Base-by-base conservation (phyloP, 23 tunicate genomes). In the Aplidium turbinatum region DNA sequence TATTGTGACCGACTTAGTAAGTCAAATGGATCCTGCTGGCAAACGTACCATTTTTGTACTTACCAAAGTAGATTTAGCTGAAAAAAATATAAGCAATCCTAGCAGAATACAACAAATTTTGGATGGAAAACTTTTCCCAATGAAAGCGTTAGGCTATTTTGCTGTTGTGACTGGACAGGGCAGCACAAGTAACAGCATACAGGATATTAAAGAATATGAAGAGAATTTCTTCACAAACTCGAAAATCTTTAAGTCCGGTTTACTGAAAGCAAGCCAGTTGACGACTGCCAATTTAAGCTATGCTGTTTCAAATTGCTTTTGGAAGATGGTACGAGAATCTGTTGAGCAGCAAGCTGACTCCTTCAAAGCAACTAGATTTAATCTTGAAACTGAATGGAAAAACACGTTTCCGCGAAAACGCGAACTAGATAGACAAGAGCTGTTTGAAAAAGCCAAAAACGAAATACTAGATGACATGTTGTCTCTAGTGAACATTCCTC, bases 311-410 rank as follows among this genome's bases (percentile, higher is more conserved):
- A 80, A 83, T 1, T 82, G 95, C 84, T 95, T 95, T 63, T 95
- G 99, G 99, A 83, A 82, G 31, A 83, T 95, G 91, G 99, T 95
- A 9, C 66, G 90, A 1, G 90, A 83, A 33, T 88, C 96, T 0
- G 90, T 95, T 1, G 90, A 82, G 46, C 91, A 83, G 33, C 96
- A 95, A 36, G 91, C 95, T 0, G 91, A 82, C 47, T 69, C 83
- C 31, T 84, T 90, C 57, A 95, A 95, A 79, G 99, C 95, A 27
- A 80, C 90, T 13, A 26, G 95, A 35, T 95, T 95, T 57, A 88
- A 88, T 46, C 58, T 95, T n/a, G 99, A 95, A 52, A 83, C 99
- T 3, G 99, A 95, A 47, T 95, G 99, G 99, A 95, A 95, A 71
- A 95, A 88, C 62, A 88, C 84, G 24, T 95, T 88, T 70, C 96